Percentiles rank a stretch among this genome's conserved stretches.
Evolutionary conservation across 2,888 invertebrate genomes (phyloP).

Genomic region (Orthosia gracilis): DNA sequence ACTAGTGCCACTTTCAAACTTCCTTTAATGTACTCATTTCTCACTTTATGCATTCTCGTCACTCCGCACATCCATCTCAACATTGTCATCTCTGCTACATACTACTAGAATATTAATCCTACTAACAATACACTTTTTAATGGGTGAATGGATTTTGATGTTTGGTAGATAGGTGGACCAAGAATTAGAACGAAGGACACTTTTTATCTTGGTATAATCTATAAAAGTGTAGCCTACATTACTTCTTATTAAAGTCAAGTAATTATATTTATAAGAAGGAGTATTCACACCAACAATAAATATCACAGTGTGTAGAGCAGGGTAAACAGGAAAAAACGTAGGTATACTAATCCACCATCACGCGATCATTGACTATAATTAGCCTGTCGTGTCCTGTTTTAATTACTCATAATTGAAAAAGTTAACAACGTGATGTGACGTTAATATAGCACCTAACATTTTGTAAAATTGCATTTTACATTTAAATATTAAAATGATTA

Average conservation of each 20-base stretch:
- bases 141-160: too few species aligned
- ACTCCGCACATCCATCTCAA: too few species aligned
- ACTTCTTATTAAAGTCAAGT: not conserved
- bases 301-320: not conserved
- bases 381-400: constrained; percentile 65
- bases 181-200: too few species aligned
- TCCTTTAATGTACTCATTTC: too few species aligned
- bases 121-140: too few species aligned
- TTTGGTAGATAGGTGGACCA: too few species aligned
- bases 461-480: not conserved
- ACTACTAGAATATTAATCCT: too few species aligned
- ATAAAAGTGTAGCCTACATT: not conserved
- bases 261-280: too few species aligned
- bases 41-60: too few species aligned
- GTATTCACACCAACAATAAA: constrained; percentile 16
- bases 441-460: constrained; percentile 42
- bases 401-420: constrained; percentile 65
- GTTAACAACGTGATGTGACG: constrained; percentile 31
- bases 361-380: constrained; percentile 67
- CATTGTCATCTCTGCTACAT: too few species aligned
- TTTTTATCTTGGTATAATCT: too few species aligned
- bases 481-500: not conserved
- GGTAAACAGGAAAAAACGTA: constrained; percentile 53
- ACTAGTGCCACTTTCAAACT: too few species aligned
- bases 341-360: constrained; percentile 62